These are phyloP conservation scores for Zootermopsis nevadensis DNA, from an alignment of 2,888 invertebrate species.

Conservation along the genomic window DNA sequence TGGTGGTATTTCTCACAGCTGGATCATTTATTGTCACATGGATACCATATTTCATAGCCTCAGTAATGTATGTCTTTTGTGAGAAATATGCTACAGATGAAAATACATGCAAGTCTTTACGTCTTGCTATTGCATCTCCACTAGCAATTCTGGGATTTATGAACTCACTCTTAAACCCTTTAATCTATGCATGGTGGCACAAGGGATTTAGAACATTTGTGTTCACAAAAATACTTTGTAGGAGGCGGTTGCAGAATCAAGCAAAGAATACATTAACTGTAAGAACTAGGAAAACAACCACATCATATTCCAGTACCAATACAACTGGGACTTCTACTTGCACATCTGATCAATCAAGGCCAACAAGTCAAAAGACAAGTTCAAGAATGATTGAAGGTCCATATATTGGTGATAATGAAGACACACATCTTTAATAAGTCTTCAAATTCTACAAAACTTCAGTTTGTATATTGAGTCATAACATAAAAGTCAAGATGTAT, in stretches of 20 bases:
- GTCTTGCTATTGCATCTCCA: conserved; percentile 69
- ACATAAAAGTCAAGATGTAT: too few relatives aligned
- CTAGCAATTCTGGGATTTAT: conserved; percentile 70
- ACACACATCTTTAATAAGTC: conserved; percentile 15
- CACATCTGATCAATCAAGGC: conserved; percentile 7
- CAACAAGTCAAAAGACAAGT: conserved; percentile 18
- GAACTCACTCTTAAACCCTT: conserved; percentile 73
- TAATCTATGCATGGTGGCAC: conserved; percentile 80
- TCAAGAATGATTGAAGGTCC: conserved; percentile 13
- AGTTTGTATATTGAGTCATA: too few relatives aligned
- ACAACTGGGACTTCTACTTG: conserved; percentile 11
- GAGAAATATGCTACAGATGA: conserved; percentile 63
- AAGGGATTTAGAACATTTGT: conserved; percentile 71
- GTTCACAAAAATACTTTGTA: conserved; percentile 60
- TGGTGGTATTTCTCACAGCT: conserved; percentile 72
- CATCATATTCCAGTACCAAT: not conserved
- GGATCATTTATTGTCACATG: conserved; percentile 72
- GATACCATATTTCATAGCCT: conserved; percentile 72
- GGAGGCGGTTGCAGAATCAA: conserved; percentile 28
- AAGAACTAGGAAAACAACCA: not conserved
- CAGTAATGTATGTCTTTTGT: conserved; percentile 68
- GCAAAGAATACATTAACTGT: conserved; percentile 44
- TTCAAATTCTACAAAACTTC: too few relatives aligned
- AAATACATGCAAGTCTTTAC: conserved; percentile 65
- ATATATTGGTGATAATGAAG: conserved; percentile 32